Evolutionary conservation across 53 echinoderm and acorn worm genomes (phyloP), one percentile per base, ranked within the genome.

Genomic region (Glandiceps talaboti): DNA sequence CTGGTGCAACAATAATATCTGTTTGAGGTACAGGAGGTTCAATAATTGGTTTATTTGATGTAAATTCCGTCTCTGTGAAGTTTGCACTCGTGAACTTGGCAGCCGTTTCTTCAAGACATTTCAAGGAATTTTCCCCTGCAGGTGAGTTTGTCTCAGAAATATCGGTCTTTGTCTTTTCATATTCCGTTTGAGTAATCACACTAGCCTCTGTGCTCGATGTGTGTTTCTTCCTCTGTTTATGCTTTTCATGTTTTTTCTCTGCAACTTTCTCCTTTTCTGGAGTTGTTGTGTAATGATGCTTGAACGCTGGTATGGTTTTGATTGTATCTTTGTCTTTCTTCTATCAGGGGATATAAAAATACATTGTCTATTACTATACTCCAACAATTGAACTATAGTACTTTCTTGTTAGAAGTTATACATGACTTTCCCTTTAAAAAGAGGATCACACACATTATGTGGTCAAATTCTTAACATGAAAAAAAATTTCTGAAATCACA

Each of bases 21-120:
- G 79, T 79, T 20, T 27, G 78, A 26, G 74, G n/a, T 0, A 73
- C 25, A 28, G 83, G n/a, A 33, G 79, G 26, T 0, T 83, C 89
- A 28, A 77, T 74, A 33, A 83, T 82, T 30, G 77, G 77, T 45
- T 85, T 78, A 25, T 86, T 74, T 0, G 97, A 88, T 30, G 85
- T 86, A n/a, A 99, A 87, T 27, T 84, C 88, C 32, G 93, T 99
- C 78, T 94, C 99, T 30, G 93, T 99, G 77, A 99, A 99, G 74
- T 99, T 99, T 73, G 93, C 99, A 79, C 91, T 99, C 33, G 99
- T 99, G 73, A 99, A 99, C 84, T 99, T 99, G 31, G 91, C 91
- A 45, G 89, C 79, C 14, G 84, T 29, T 27, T 85, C 85, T 73
- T 85, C 89, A 28, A 73, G 79, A 45, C 64, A 45, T 20, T 45